Evolutionary conservation across 2,113 vertebrate genomes (phyloP).

Genomic region (Amblyopsis rosae): DNA sequence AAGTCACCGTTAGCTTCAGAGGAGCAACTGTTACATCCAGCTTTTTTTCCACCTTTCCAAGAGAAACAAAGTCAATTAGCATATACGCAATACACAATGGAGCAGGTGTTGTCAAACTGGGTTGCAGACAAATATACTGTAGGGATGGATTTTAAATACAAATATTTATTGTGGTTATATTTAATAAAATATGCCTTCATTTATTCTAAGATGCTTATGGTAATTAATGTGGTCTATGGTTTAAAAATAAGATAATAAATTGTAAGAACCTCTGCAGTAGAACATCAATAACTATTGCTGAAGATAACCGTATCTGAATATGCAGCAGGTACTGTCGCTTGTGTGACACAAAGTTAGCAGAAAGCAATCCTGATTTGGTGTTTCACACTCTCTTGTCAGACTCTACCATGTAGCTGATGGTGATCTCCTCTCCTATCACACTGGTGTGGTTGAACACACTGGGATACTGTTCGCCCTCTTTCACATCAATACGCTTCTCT

Average conservation of each 20-base stretch:
- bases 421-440: constrained; percentile 86
- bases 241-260: too few species aligned
- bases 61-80: neutral
- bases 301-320: too few species aligned
- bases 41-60: constrained; percentile 80
- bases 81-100: neutral
- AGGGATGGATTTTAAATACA: too few species aligned
- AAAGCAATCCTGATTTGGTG: neutral
- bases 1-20: constrained; percentile 81
- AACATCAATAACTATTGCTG: too few species aligned
- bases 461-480: constrained; percentile 81
- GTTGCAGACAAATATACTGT: too few species aligned
- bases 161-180: too few species aligned
- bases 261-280: too few species aligned
- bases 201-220: too few species aligned
- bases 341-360: neutral
- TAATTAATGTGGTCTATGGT: too few species aligned
- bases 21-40: constrained; percentile 76
- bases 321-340: too few species aligned
- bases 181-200: too few species aligned
- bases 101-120: neutral
- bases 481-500: constrained; percentile 81
- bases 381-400: neutral
- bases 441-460: constrained; percentile 81
- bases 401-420: constrained; percentile 87